Percentiles rank a stretch among this genome's conserved stretches.
phyloP scores from a whole-genome alignment of 2,888 invertebrate genomes.

The Epistrophella euchroma region DNA sequence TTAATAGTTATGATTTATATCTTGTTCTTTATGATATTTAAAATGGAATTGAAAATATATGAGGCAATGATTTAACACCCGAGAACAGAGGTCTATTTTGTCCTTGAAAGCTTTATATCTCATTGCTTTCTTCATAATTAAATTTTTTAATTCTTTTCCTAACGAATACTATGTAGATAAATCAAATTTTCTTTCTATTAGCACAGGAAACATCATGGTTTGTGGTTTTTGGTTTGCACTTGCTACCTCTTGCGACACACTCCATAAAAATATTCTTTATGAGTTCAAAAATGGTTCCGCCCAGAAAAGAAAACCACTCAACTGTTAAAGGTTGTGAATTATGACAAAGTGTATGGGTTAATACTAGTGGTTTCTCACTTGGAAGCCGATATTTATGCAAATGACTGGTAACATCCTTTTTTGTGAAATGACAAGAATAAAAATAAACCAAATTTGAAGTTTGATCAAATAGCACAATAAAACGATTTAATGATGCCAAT shows the following conservation, averaged over 20 bases:
- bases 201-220: slow-evolving; percentile 64
- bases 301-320: slow-evolving; percentile 61
- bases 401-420: slow-evolving; percentile 49
- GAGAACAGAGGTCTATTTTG: not conserved
- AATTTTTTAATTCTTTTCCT: not conserved
- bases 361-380: slow-evolving; percentile 14
- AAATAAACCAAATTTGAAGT: slow-evolving; percentile 4
- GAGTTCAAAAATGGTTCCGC: slow-evolving; percentile 54
- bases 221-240: slow-evolving; percentile 49
- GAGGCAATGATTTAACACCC: not conserved
- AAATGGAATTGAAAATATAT: not conserved
- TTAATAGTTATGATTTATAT: not conserved
- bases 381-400: slow-evolving; percentile 33
- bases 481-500: not conserved
- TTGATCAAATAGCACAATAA: slow-evolving; percentile 4
- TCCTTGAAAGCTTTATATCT: not conserved
- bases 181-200: not conserved
- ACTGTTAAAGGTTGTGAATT: slow-evolving; percentile 70
- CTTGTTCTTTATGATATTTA: not conserved
- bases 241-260: slow-evolving; percentile 42
- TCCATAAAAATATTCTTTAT: slow-evolving; percentile 45
- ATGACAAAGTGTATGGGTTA: slow-evolving; percentile 37
- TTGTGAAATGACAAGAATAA: slow-evolving; percentile 47
- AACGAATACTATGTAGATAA: not conserved
- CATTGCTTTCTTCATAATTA: not conserved